A percentile compares a stretch with the other conserved stretches of the same genome.
These are phyloP conservation scores for Mionectes olivaceus DNA, from an alignment of 2,797 vertebrate species.

Conservation along the genomic window DNA sequence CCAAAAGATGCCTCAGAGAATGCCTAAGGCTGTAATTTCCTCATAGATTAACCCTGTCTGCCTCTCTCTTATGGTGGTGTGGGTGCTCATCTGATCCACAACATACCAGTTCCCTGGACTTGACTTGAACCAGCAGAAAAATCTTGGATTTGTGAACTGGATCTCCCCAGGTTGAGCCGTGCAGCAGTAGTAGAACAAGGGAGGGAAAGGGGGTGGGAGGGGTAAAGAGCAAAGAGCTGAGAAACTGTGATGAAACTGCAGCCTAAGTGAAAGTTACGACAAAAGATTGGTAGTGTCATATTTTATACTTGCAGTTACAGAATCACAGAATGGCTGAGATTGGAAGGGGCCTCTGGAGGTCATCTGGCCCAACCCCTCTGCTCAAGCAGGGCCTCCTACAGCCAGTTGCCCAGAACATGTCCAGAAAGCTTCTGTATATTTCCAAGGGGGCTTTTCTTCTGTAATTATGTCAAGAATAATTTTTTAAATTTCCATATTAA, in stretches of 20 bases:
- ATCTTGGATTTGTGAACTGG: neutral
- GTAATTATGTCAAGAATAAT: neutral
- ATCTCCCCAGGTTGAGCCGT: neutral
- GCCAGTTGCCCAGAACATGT: neutral
- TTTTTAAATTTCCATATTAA: neutral
- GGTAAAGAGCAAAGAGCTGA: neutral
- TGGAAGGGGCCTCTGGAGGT: neutral
- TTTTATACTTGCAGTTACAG: neutral
- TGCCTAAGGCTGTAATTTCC: neutral
- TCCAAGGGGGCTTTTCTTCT: neutral
- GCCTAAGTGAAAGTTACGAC: neutral
- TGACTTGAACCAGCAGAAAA: neutral
- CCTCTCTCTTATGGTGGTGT: neutral
- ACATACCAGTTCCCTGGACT: neutral
- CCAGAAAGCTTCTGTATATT: neutral
- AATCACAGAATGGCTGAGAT: neutral
- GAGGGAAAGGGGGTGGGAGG: neutral
- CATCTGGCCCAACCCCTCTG: neutral
- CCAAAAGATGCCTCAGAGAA: neutral
- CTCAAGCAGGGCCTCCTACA: neutral
- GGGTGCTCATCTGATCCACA: neutral
- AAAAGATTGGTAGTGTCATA: neutral
- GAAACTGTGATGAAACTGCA: neutral
- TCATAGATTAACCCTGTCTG: neutral
- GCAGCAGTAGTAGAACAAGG: neutral